phyloP scores from a whole-genome alignment of 2,113 vertebrate genomes.

The Nestor notabilis region DNA sequence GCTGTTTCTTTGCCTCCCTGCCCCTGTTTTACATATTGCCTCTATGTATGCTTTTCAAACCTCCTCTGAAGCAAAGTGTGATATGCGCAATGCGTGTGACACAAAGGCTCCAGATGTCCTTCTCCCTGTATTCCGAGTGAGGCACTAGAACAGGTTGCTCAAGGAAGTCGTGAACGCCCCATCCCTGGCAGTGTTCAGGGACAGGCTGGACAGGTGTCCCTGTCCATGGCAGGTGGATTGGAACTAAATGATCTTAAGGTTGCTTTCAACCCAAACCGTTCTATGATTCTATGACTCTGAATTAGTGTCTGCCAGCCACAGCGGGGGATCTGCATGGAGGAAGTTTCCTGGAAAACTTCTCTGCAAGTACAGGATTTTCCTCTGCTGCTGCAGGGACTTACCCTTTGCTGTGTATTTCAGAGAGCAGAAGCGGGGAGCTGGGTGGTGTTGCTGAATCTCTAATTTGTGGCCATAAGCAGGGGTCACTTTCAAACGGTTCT shows the following conservation, averaged over 20 bases:
- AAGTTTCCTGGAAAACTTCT: background rate
- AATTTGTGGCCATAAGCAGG: background rate
- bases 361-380: background rate
- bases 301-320: background rate
- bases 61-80: background rate
- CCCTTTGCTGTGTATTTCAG: background rate
- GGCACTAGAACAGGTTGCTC: background rate
- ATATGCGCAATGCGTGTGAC: background rate
- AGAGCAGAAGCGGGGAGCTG: background rate
- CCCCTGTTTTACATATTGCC: background rate
- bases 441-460: background rate
- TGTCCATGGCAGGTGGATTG: background rate
- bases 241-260: background rate
- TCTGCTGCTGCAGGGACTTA: accelerated
- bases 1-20: background rate
- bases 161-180: background rate
- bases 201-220: background rate
- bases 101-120: background rate
- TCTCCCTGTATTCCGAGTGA: background rate
- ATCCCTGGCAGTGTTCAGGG: background rate
- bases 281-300: background rate
- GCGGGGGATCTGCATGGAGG: background rate
- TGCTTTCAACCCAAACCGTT: background rate
- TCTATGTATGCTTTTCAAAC: background rate
- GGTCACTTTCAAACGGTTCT: slow-evolving; percentile 19